Evolutionary conservation across 2,113 vertebrate species (phyloP).

Genomic region (Bambusicola thoracicus): DNA sequence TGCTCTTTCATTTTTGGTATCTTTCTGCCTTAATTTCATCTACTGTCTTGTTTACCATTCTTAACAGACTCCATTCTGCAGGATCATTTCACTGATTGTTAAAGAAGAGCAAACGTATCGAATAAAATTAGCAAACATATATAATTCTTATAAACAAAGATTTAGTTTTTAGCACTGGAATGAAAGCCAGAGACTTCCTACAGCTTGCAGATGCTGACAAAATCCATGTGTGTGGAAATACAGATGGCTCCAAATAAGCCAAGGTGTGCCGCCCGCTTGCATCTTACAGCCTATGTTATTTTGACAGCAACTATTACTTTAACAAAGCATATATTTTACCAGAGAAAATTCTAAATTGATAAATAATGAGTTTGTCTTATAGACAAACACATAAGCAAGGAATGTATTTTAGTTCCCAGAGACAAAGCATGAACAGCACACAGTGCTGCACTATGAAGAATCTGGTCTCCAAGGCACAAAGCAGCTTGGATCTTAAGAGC

Average conservation of each 20-base stretch:
- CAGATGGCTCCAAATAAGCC: not conserved
- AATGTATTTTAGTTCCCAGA: not conserved
- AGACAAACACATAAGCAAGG: not conserved
- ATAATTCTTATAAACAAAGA: not conserved
- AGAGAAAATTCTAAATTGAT: not conserved
- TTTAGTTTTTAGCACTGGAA: not conserved
- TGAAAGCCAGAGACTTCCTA: not conserved
- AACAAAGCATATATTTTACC: not conserved
- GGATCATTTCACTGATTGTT: not conserved
- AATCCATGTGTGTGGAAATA: fast-evolving
- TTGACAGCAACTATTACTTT: not conserved
- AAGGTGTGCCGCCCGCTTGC: not conserved
- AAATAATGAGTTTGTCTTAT: not conserved
- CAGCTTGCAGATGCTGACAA: not conserved
- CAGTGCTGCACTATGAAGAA: not conserved
- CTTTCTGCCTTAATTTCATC: not conserved
- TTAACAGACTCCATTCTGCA: not conserved
- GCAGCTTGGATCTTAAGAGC: not conserved
- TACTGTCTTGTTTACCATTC: not conserved
- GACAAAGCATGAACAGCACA: not conserved
- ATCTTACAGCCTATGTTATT: not conserved
- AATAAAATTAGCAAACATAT: not conserved
- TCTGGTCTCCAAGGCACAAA: not conserved
- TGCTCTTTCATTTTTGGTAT: not conserved
- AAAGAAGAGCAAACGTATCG: not conserved